A percentile compares a stretch with the other conserved stretches of the same genome.
Evolutionary conservation across 2,113 vertebrate species (phyloP).

Genomic region (Clarias gariepinus): DNA sequence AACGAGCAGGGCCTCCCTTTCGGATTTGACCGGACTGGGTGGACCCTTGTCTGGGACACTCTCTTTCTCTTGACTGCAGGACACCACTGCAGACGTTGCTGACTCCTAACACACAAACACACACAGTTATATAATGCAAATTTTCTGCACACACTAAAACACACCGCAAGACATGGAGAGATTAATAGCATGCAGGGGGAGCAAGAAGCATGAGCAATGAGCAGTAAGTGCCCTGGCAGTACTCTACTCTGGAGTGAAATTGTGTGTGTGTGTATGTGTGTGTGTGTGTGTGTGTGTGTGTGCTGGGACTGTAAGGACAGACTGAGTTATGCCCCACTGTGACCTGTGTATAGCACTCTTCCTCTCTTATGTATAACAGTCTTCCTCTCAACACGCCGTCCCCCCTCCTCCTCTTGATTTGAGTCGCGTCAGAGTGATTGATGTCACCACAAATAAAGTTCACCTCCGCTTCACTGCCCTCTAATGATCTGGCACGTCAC

Average conservation of each 20-base stretch:
- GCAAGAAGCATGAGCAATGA: constrained; percentile 14
- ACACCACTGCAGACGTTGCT: constrained; percentile 71
- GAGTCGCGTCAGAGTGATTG: constrained; percentile 68
- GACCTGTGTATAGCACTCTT: constrained; percentile 20
- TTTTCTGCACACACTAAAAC: neutral
- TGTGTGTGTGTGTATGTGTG: neutral
- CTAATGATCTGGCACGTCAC: constrained; percentile 67
- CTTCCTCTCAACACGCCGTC: neutral
- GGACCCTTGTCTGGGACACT: constrained; percentile 75
- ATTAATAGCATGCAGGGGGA: neutral
- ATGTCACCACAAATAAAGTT: constrained; percentile 64
- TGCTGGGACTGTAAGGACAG: constrained; percentile 21
- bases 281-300: constrained; percentile 21
- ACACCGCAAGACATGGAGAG: neutral
- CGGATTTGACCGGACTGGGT: constrained; percentile 82
- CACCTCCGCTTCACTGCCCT: constrained; percentile 59
- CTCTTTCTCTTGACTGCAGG: constrained; percentile 87
- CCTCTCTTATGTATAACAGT: neutral
- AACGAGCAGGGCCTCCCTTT: constrained; percentile 89
- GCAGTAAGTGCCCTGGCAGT: constrained; percentile 42
- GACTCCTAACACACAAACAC: constrained; percentile 61
- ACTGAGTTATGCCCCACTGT: neutral
- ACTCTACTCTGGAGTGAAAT: constrained; percentile 40
- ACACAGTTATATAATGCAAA: neutral
- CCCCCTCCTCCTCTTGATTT: neutral